Percentiles rank a stretch among this genome's conserved stretches.
Conservation (phyloP, 2,113 vertebrate genomes). For the Anas platyrhynchos region DNA sequence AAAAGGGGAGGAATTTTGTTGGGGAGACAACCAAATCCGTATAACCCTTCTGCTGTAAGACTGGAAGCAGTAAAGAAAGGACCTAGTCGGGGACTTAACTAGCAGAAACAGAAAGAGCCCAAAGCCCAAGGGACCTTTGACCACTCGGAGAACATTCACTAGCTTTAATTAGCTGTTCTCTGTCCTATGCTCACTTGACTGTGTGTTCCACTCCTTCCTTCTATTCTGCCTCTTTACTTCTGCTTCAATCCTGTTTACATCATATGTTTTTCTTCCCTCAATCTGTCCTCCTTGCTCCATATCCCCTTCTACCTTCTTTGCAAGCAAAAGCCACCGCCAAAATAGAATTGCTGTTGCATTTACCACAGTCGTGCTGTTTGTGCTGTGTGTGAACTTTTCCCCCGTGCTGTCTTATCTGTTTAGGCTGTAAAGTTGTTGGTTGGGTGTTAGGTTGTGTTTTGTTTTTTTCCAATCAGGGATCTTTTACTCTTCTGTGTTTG, state of each 20-base stretch:
- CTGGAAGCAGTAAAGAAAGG: not conserved
- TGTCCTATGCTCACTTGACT: not conserved
- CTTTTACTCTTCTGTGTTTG: not conserved
- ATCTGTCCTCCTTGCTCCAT: not conserved
- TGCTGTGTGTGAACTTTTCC: slow-evolving; percentile 30
- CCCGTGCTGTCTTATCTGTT: slow-evolving; percentile 10
- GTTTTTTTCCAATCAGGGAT: not conserved
- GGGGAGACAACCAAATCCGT: not conserved
- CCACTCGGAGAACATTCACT: not conserved
- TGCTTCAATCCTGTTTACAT: not conserved
- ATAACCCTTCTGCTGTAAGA: not conserved
- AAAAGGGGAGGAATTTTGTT: not conserved
- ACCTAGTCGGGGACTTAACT: not conserved
- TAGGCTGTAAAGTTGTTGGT: not conserved
- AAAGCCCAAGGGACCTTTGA: slow-evolving; percentile 42
- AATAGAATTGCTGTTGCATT: not conserved
- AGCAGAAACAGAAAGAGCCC: not conserved
- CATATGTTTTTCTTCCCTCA: not conserved
- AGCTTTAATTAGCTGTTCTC: slow-evolving; percentile 9
- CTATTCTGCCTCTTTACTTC: not conserved
- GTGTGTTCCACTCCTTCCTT: not conserved
- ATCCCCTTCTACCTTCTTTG: not conserved
- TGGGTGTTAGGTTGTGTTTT: not conserved
- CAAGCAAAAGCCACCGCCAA: not conserved
- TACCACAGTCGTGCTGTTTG: not conserved